Evolutionary conservation across 1,140 invertebrate species (phyloP).

Genomic region (Anadara kagoshimensis): DNA sequence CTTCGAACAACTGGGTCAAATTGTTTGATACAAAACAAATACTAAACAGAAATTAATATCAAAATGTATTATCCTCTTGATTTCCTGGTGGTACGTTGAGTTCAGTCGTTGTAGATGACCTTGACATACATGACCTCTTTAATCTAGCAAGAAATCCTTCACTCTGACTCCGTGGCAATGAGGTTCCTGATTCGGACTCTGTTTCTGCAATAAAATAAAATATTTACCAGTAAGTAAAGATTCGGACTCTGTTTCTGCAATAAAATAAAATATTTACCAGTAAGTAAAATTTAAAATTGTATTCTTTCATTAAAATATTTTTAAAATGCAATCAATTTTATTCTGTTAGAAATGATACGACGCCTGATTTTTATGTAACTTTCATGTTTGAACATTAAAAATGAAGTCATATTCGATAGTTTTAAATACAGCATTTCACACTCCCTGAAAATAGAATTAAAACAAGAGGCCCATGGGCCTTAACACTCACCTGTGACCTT

Average conservation of each 20-base stretch:
- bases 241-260: too few relatives aligned
- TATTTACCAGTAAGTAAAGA: too few relatives aligned
- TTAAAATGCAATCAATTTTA: not conserved
- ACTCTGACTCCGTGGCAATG: constrained; percentile 46
- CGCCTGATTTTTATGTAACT: not conserved
- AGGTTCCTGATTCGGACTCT: not conserved
- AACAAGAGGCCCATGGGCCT: too few relatives aligned
- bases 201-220: not conserved
- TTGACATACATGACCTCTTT: constrained; percentile 5
- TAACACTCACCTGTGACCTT: too few relatives aligned
- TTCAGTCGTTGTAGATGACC: constrained; percentile 6
- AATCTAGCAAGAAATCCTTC: constrained; percentile 34
- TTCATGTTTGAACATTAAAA: not conserved
- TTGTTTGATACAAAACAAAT: not conserved
- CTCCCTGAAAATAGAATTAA: not conserved
- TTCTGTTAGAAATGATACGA: not conserved
- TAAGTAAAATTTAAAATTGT: too few relatives aligned
- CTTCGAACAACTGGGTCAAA: too few relatives aligned
- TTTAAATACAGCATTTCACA: not conserved
- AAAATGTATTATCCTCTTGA: not conserved
- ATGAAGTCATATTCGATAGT: not conserved
- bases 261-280: too few relatives aligned
- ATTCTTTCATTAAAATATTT: too few relatives aligned
- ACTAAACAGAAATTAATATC: not conserved
- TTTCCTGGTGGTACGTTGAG: not conserved